Evolutionary conservation across 1,140 invertebrate species (phyloP).

Genomic region (Temnothorax longispinosus): DNA sequence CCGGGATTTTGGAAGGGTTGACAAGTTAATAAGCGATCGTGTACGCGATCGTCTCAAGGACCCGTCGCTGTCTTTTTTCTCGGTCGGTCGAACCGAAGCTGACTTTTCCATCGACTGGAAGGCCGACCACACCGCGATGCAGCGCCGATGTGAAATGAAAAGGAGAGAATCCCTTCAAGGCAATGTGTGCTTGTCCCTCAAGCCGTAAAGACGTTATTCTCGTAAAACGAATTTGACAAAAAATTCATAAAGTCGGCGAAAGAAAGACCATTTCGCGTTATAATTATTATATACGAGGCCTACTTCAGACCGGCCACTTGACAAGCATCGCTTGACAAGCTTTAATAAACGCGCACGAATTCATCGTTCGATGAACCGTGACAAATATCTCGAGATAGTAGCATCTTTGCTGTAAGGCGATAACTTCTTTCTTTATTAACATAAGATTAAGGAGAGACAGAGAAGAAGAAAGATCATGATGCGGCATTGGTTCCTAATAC

Average conservation of each 20-base stretch:
- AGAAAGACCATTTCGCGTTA: background rate
- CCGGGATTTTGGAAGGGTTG: constrained; percentile 68
- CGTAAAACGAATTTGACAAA: constrained; percentile 25
- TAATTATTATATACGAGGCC: constrained; percentile 39
- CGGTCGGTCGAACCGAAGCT: constrained; percentile 22
- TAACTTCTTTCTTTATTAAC: background rate
- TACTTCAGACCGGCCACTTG: constrained; percentile 4
- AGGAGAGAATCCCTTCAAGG: constrained; percentile 69
- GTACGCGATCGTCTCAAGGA: constrained; percentile 76
- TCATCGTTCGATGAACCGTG: constrained; percentile 10
- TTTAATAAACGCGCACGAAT: constrained; percentile 22
- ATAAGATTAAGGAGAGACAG: background rate
- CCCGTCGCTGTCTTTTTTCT: constrained; percentile 58
- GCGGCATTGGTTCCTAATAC: background rate
- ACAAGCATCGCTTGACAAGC: background rate
- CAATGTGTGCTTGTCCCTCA: constrained; percentile 37
- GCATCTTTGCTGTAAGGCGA: background rate
- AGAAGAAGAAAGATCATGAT: background rate
- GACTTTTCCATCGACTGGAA: constrained; percentile 70
- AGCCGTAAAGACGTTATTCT: background rate
- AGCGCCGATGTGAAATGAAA: constrained; percentile 40
- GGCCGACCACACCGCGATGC: constrained; percentile 47
- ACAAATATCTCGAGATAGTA: background rate
- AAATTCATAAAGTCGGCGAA: constrained; percentile 39
- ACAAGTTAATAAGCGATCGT: constrained; percentile 74